Evolutionary conservation across 2,888 invertebrate genomes (phyloP), one percentile per base, ranked within the genome.

Genomic region (Latheticus oryzae): DNA sequence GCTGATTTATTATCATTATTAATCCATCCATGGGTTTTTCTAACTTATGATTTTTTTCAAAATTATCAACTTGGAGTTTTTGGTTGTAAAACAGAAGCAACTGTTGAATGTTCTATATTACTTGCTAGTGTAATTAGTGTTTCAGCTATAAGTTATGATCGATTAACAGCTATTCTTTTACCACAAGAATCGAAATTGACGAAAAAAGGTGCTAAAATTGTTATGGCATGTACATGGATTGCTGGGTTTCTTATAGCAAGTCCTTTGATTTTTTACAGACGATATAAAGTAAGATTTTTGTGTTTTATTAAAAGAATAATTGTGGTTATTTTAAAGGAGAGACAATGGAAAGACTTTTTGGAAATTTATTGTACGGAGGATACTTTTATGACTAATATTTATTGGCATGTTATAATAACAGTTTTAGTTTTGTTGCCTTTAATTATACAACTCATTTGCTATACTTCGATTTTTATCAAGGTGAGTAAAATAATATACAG

Each of bases 281-380:
- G 79, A 0, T 90, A 87, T 69, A 81, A 80, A 73, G 89, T 87
- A 63, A 58, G 33, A 15, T 21, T 16, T 45, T 19, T 3, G 26
- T 42, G 40, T 13, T 45, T 48, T 9, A 43, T 51, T 51, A 42
- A 16, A 57, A 88, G 84, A 30, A 5, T 2, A 30, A 3, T 21
- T 12, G 21, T 19, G 21, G 21, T 3, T 13, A 35, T 35, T 33
- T 19, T 48, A 48, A 24, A 88, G 84, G 87, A 88, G 66, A 81
- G 92, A 0, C 81, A 85, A 53, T 94, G 93, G 93, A 77, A 83
- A 43, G 84, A 93, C 72, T 88, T 90, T 69, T 73, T 85, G 5
- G 93, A 93, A 79, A 85, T 81, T 17, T 93, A 85, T 74, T 93
- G 93, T 71, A 84, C 83, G 0, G 93, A 93, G 77, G 84, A 90